Evolutionary conservation across 1,140 invertebrate genomes (phyloP), one percentile per base, ranked within the genome.

Genomic region (Catajapyx aquilonaris): DNA sequence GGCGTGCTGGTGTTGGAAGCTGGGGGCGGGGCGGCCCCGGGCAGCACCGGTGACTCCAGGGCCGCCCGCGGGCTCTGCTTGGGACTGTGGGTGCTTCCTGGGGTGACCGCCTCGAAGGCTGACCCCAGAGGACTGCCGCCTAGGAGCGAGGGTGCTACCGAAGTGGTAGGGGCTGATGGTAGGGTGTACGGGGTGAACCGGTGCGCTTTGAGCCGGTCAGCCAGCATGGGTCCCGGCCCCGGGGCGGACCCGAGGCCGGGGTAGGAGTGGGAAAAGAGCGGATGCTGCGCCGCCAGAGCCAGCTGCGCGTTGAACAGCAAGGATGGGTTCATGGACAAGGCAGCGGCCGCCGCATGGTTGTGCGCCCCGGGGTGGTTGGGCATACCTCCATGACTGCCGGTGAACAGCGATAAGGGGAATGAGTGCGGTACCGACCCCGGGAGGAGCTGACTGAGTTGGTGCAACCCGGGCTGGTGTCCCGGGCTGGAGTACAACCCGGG

Each of bases 121-220:
- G 77, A 81, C 2, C 76, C 76, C 35, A 68, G 56, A 0, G 69
- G 68, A 13, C 71, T 63, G 20, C 56, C 59, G 28, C 55, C 57
- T 32, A 61, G 50, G 18, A 52, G 48, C 42, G 44, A 46, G 35
- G 47, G 46, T 38, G 42, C 42, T 22, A 44, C 44, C 10, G 42
- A 47, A 41, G 52, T 51, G 13, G 57, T 55, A 43, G 51, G 56
- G 33, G 56, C 51, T 30, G 54, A 65, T 0, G 80, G 79, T 41
- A 86, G 50, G 13, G 76, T 74, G 59, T 88, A 87, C 21, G 83
- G 83, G 20, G 81, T 73, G 53, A 85, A 90, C 48, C 83, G 58
- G 50, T 81, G 78, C 19, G 60, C 56, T 46, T 69, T 68, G 16
- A 67, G 49, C 40, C 66, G 57, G 38, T 66, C 47, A 23, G 41